phyloP scores from a whole-genome alignment of 1,140 invertebrate genomes.

The Scaptomyza hsui region DNA sequence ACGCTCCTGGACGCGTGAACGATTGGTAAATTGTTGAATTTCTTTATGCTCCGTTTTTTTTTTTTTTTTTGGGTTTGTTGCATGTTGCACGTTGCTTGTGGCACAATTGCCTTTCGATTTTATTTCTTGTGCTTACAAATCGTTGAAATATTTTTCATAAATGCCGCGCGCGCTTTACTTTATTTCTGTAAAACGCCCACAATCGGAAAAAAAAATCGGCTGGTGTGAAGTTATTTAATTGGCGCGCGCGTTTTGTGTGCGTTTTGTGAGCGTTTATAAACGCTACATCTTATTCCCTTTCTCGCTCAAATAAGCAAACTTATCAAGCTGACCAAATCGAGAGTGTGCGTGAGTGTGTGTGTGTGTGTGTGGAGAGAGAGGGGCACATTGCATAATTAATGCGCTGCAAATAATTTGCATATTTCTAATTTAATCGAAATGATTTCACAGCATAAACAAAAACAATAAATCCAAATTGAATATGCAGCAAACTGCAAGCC shows the following conservation, averaged over 20 bases:
- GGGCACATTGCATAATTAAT: slow-evolving; percentile 67
- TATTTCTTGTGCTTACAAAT: slow-evolving; percentile 61
- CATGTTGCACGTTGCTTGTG: slow-evolving; percentile 39
- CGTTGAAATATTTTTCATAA: slow-evolving; percentile 73
- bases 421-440: slow-evolving; percentile 83
- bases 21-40: slow-evolving; percentile 76
- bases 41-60: slow-evolving; percentile 13
- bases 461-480: slow-evolving; percentile 60
- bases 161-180: slow-evolving; percentile 70
- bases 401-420: slow-evolving; percentile 73
- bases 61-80: no score
- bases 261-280: neutral
- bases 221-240: slow-evolving; percentile 80
- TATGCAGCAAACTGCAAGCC: slow-evolving; percentile 25
- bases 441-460: slow-evolving; percentile 52
- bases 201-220: slow-evolving; percentile 14
- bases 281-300: slow-evolving; percentile 19
- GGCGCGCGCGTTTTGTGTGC: slow-evolving; percentile 54
- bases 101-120: slow-evolving; percentile 70
- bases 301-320: neutral
- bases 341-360: neutral
- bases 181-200: slow-evolving; percentile 59
- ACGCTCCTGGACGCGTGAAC: slow-evolving; percentile 76
- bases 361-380: neutral
- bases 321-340: neutral